phyloP scores from a whole-genome alignment of 2,888 invertebrate species.

The Drosophila mettleri region DNA sequence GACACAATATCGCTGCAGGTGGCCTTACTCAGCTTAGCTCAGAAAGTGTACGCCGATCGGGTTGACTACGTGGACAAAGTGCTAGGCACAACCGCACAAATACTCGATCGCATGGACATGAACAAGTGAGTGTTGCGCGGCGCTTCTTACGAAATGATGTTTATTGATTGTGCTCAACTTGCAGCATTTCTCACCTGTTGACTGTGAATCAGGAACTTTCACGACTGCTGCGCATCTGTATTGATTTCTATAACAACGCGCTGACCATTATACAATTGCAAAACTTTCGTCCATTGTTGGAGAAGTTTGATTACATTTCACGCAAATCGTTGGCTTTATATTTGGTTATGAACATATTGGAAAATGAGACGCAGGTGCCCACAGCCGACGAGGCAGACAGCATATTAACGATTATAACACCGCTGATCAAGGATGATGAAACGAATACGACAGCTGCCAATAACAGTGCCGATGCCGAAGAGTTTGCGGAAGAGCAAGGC shows the following conservation, averaged over 20 bases:
- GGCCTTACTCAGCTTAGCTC: constrained; percentile 96
- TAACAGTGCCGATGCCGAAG: constrained; percentile 91
- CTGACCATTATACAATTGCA: constrained; percentile 94
- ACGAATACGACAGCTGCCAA: constrained; percentile 85
- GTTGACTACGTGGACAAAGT: constrained; percentile 98
- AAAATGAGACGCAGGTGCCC: constrained; percentile 94
- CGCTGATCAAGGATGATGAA: constrained; percentile 93
- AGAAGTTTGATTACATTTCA: constrained; percentile 94
- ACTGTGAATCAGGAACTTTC: constrained; percentile 96
- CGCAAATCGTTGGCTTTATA: constrained; percentile 94
- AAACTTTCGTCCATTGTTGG: constrained; percentile 94
- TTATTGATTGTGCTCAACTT: constrained; percentile 19
- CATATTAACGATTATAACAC: constrained; percentile 92
- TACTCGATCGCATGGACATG: constrained; percentile 94
- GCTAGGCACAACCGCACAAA: constrained; percentile 94
- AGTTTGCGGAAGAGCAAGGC: constrained; percentile 98
- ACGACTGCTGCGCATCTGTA: constrained; percentile 96
- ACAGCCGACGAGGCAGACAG: constrained; percentile 95
- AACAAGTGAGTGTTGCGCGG: constrained; percentile 87
- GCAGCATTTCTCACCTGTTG: constrained; percentile 83
- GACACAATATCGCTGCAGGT: constrained; percentile 98
- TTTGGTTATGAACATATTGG: constrained; percentile 94
- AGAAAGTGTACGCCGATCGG: constrained; percentile 97
- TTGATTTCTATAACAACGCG: constrained; percentile 97
- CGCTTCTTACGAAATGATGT: not conserved